Evolutionary conservation across 2,113 vertebrate species (phyloP).

Genomic region (Myrmophylax atrothorax): DNA sequence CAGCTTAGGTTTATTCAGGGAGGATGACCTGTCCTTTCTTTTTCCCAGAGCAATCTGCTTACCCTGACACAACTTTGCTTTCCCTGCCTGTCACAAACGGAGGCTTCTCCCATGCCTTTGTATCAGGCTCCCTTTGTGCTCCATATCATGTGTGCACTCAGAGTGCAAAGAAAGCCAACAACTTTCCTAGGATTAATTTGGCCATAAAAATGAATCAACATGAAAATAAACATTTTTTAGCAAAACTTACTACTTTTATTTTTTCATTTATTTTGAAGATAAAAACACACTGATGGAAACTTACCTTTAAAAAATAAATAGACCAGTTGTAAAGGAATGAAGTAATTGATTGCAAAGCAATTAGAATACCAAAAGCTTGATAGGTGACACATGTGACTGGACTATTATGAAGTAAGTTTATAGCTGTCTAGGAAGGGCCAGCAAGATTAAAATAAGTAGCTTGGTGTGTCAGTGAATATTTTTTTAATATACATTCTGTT

Average conservation of each 20-base stretch:
- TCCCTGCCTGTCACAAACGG: background rate
- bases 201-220: background rate
- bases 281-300: background rate
- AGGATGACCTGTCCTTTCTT: background rate
- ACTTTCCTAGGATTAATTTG: background rate
- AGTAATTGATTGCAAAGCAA: background rate
- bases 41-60: background rate
- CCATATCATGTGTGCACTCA: rapidly evolving
- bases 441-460: background rate
- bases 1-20: background rate
- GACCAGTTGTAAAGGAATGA: background rate
- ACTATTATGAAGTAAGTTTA: background rate
- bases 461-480: background rate
- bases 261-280: background rate
- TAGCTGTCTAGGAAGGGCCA: background rate
- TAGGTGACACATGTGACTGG: background rate
- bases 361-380: background rate
- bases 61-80: background rate
- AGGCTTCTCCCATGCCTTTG: background rate
- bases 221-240: background rate
- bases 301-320: background rate
- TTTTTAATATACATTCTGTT: background rate
- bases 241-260: background rate
- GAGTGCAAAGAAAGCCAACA: background rate
- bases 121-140: background rate